Evolutionary conservation across 2,797 vertebrate species (phyloP).

Genomic region (Nannoperca obscura): DNA sequence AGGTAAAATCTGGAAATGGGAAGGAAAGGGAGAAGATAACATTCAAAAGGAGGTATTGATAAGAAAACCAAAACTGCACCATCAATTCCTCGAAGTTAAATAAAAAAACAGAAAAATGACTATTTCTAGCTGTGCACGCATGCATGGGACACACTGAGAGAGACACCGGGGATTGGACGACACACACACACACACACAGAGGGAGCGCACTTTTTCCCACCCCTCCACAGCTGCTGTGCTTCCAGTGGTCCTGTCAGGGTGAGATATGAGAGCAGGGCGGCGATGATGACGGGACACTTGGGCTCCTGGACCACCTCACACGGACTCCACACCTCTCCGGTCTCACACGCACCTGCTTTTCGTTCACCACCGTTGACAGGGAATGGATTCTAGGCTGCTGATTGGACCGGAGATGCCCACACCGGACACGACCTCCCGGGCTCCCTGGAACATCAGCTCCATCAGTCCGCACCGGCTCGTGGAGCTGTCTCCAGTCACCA

Average conservation of each 20-base stretch:
- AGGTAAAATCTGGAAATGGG: background rate
- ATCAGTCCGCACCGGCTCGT: conserved; percentile 69
- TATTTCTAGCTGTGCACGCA: background rate
- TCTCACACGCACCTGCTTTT: background rate
- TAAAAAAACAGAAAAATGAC: conserved; percentile 7
- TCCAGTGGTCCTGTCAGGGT: conserved; percentile 46
- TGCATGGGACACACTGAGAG: too few species aligned
- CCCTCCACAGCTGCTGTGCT: conserved; percentile 53
- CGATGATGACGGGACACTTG: conserved; percentile 43
- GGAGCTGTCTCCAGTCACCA: conserved; percentile 69
- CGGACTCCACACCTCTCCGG: background rate
- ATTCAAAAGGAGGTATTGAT: background rate
- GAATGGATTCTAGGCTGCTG: conserved; percentile 75
- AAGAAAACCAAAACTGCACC: background rate
- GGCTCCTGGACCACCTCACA: conserved; percentile 44
- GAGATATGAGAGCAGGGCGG: conserved; percentile 42
- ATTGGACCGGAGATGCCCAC: conserved; percentile 67
- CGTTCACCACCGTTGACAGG: conserved; percentile 12
- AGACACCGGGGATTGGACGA: too few species aligned
- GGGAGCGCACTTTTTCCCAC: conserved; percentile 29
- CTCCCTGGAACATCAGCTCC: conserved; percentile 78
- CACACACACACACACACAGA: too few species aligned
- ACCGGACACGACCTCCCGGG: conserved; percentile 54
- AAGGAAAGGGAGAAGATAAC: background rate
- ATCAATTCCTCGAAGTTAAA: background rate